Base-by-base conservation (phyloP, 2,888 invertebrate genomes). In the Hanleya hanleyi region DNA sequence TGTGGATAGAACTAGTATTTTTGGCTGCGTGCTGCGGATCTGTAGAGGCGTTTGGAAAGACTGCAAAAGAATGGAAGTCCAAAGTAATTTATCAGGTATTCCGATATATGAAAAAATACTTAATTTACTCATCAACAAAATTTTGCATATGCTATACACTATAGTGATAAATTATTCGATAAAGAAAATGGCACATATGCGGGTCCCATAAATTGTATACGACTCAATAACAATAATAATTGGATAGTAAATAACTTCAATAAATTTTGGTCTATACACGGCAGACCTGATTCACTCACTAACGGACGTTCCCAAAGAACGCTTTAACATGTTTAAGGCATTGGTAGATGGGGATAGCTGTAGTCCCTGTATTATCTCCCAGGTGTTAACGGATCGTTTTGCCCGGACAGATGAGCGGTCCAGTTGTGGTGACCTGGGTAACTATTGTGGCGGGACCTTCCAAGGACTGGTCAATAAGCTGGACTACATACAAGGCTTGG, bases 351-450 rank as follows among this genome's bases (percentile, higher is more conserved):
- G n/a, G n/a, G n/a, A n/a, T n/a, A n/a, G n/a, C n/a, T n/a, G n/a
- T n/a, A n/a, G n/a, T n/a, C n/a, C n/a, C n/a, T n/a, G n/a, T n/a
- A n/a, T n/a, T 29, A 38, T 22, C 37, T 69, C 57, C 1, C 64
- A 83, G 80, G 9, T 83, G 7, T 70, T 83, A 32, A 82, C 82
- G 6, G 83, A 83, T 67, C 72, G 83, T 32, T 83, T 83, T 76
- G 69, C 77, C 22, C 68, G 67, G 7, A 65, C 49, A 7, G 32
- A 29, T 1, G 71, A 67, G 9, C n/a, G 18, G 36, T 36, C 72
- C 9, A 69, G 73, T 0, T 82, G 82, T 57, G 69, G 66, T 6
- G 77, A 79, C 15, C 71, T 81, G 9, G 37, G 76, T 3, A 62
- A 70, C 33, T 83, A 80, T 67, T 83, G 83, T 73, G 81, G 81